Base-by-base conservation (phyloP, 1,140 invertebrate genomes). In the Zaprionus nigranus region DNA sequence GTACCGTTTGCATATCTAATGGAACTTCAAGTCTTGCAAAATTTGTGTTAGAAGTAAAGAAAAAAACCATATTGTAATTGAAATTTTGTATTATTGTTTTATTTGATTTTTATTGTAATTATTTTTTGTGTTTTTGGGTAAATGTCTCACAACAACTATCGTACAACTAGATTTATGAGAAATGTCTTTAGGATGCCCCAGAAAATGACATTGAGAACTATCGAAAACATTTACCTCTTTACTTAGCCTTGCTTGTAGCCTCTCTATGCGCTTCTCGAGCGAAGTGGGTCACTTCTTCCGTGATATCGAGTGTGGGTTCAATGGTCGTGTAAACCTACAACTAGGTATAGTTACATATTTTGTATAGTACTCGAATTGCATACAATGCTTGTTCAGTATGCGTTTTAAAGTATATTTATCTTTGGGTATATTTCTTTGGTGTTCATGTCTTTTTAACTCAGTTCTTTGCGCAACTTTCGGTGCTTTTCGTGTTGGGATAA, bases 401-500 rank as follows among this genome's bases (percentile, higher is more conserved):
- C 24, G 53, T 80, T 77, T 85, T 79, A 69, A 80, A 53, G 36
- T 65, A 54, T 51, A 62, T 54, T 70, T 75, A 70, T 85, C 57
- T 78, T 75, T 69, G 82, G 82, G 66, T 84, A 78, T 54, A 46
- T 65, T 54, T 58, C 12, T 36, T 63, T 76, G 57, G 69, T 72
- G 74, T 88, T 87, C 86, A 90, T 90, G 85, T 88, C 85, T 81
- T 90, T 79, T 82, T 74, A 86, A 90, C 82, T 90, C 85, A 90
- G 85, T 90, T 90, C 85, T 90, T 90, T 90, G 86, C 86, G 85
- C 85, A 90, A 88, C 84, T 90, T 88, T 79, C 81, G 79, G 86
- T 90, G 85, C 85, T 90, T 74, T 76, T 86, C 63, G 67, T 71
- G 64, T 73, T 51, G 68, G 66, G 76, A 66, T 73, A 72, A 72